Conservation (phyloP, 1,140 invertebrate species). For the Drosophila varians region DNA sequence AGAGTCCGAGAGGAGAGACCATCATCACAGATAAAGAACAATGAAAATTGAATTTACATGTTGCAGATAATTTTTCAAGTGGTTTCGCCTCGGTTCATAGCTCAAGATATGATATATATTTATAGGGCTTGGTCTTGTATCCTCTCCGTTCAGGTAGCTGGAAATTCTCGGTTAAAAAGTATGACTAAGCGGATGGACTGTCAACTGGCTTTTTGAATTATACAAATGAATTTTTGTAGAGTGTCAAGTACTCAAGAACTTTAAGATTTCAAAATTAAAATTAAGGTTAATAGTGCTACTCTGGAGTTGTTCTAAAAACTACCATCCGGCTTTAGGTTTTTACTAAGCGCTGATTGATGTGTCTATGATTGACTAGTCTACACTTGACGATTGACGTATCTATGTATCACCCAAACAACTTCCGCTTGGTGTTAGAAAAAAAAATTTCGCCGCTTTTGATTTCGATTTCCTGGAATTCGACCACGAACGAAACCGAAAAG, state of each 20-base stretch:
- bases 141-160: slow-evolving; percentile 31
- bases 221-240: slow-evolving; percentile 5
- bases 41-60: slow-evolving; percentile 83
- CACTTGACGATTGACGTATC: slow-evolving; percentile 56
- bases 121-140: slow-evolving; percentile 20
- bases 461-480: slow-evolving; percentile 76
- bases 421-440: slow-evolving; percentile 46
- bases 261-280: no score
- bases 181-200: slow-evolving; percentile 26
- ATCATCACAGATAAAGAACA: slow-evolving; percentile 79
- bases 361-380: slow-evolving; percentile 61
- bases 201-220: slow-evolving; percentile 27
- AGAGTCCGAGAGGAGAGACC: slow-evolving; percentile 13
- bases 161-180: slow-evolving; percentile 3
- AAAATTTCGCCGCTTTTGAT: slow-evolving; percentile 68
- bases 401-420: slow-evolving; percentile 47
- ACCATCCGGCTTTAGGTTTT: background rate
- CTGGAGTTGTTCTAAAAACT: background rate
- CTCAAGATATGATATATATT: slow-evolving; percentile 49
- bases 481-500: slow-evolving; percentile 27
- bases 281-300: background rate
- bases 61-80: slow-evolving; percentile 82
- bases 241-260: slow-evolving; percentile 21
- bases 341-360: slow-evolving; percentile 49
- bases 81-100: slow-evolving; percentile 62